phyloP scores from a whole-genome alignment of 2,113 vertebrate genomes.

The Hyla sarda region DNA sequence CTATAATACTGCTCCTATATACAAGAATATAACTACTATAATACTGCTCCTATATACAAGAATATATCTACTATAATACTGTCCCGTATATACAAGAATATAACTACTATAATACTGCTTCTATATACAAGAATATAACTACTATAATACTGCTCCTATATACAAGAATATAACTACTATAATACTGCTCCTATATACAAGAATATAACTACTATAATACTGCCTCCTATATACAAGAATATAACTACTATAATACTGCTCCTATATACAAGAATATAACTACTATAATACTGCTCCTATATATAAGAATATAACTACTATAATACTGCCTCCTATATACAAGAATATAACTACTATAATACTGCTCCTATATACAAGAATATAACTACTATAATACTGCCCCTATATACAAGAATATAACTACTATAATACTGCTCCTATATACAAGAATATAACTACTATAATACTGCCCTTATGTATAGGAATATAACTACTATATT shows the following conservation, averaged over 20 bases:
- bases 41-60: too few species aligned
- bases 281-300: background rate
- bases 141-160: background rate
- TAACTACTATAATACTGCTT: background rate
- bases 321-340: background rate
- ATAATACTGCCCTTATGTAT: slow-evolving; percentile 12
- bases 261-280: slow-evolving; percentile 1
- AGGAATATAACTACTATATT: slow-evolving; percentile 13
- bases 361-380: background rate
- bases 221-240: background rate
- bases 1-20: background rate
- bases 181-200: background rate
- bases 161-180: slow-evolving; percentile 7
- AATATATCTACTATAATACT: background rate
- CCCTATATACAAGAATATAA: background rate
- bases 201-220: slow-evolving; percentile 11
- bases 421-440: background rate
- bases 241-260: background rate
- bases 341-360: background rate
- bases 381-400: background rate
- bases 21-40: background rate
- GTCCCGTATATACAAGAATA: background rate
- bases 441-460: slow-evolving; percentile 9
- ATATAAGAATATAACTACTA: background rate
- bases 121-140: background rate